Conservation (phyloP, 2,888 invertebrate genomes). For the Odontocolon sp. region DNA sequence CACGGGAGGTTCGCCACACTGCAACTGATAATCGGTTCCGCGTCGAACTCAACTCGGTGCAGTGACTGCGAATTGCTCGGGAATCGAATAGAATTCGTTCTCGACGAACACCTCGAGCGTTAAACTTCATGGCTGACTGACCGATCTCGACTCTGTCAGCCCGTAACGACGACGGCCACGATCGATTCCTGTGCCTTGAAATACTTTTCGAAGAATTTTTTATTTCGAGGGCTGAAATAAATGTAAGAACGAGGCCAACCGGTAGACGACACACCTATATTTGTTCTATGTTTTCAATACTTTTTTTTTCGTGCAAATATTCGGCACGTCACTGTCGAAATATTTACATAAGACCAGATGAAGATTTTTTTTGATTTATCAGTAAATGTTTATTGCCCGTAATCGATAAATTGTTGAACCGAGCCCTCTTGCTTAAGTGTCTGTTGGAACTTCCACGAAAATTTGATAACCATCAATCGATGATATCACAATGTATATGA, state of each 20-base stretch:
- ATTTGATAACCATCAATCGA: constrained; percentile 14
- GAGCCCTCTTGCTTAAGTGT: neutral
- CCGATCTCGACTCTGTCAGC: constrained; percentile 23
- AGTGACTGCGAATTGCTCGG: constrained; percentile 28
- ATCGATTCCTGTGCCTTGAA: constrained; percentile 46
- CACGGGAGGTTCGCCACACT: constrained; percentile 28
- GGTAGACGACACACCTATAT: neutral
- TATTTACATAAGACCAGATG: neutral
- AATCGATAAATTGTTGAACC: neutral
- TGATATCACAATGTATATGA: neutral
- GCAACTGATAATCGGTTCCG: constrained; percentile 54
- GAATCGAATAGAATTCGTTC: constrained; percentile 55
- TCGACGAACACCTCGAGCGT: constrained; percentile 54
- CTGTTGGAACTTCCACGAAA: neutral
- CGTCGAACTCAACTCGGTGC: constrained; percentile 45
- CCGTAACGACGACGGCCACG: constrained; percentile 45
- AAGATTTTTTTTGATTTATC: neutral
- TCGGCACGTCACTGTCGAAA: neutral
- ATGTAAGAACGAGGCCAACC: too few relatives aligned
- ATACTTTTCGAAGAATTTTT: constrained; percentile 32
- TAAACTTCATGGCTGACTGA: constrained; percentile 55
- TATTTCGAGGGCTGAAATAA: neutral
- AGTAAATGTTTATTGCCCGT: neutral
- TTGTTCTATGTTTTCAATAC: too few relatives aligned
- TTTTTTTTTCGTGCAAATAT: neutral